These are phyloP conservation scores for Cryptus armator DNA, from an alignment of 2,888 invertebrate species.

Conservation along the genomic window DNA sequence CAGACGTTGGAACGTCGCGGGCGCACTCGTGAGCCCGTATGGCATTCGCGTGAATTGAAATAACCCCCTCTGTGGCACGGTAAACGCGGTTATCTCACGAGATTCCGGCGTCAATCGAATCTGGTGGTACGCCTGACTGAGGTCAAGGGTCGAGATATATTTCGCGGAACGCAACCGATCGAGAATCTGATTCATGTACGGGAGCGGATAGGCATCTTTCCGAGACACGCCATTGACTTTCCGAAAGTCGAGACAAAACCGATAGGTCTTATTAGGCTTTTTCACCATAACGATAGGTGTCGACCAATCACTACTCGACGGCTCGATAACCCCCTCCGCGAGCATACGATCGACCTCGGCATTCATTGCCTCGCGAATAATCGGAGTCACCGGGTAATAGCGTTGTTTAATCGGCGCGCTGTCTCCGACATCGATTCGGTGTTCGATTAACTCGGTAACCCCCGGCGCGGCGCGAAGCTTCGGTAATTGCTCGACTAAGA, in stretches of 20 bases:
- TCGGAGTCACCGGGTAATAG: no score
- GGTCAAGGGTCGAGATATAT: slow-evolving; percentile 61
- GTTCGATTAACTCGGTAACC: background rate
- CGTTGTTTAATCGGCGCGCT: background rate
- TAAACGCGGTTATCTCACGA: slow-evolving; percentile 76
- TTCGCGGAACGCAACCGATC: slow-evolving; percentile 55
- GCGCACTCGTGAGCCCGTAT: slow-evolving; percentile 73
- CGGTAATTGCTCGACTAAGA: no score
- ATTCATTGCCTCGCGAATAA: no score
- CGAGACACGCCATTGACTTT: slow-evolving; percentile 57
- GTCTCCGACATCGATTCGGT: slow-evolving; percentile 22
- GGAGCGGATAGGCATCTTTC: slow-evolving; percentile 68
- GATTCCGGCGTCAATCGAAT: slow-evolving; percentile 62
- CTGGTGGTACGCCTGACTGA: slow-evolving; percentile 64
- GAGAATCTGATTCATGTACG: slow-evolving; percentile 58
- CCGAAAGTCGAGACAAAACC: slow-evolving; percentile 67
- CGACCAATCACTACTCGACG: background rate
- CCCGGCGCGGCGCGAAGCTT: background rate
- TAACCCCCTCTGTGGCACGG: slow-evolving; percentile 73
- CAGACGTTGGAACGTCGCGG: slow-evolving; percentile 75
- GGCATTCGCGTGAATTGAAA: slow-evolving; percentile 76
- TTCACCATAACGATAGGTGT: slow-evolving; percentile 58
- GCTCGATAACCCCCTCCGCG: background rate
- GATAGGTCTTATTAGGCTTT: slow-evolving; percentile 57
- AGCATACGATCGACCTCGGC: background rate